Evolutionary conservation across 2,113 vertebrate species (phyloP).

Genomic region (Chaenogobius annularis): DNA sequence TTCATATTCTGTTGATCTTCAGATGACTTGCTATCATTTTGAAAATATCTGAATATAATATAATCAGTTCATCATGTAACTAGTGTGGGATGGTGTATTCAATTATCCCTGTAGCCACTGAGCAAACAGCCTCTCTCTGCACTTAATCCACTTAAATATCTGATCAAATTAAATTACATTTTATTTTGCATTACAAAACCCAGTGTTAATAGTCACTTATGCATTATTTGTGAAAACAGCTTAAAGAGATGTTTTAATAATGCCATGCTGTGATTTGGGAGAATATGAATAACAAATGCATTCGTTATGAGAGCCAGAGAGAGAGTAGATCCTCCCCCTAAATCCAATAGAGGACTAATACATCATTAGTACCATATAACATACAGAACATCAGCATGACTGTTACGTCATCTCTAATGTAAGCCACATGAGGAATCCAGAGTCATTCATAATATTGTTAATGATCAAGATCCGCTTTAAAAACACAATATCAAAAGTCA

Average conservation of each 20-base stretch:
- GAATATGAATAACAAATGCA: constrained; percentile 12
- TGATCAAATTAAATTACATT: background rate
- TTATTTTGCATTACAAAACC: background rate
- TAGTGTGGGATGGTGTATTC: constrained; percentile 6
- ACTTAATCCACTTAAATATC: background rate
- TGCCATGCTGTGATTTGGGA: constrained; percentile 8
- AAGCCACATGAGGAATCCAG: constrained; percentile 17
- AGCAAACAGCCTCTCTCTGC: background rate
- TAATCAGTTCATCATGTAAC: constrained; percentile 7
- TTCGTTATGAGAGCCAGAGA: background rate
- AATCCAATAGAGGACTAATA: background rate
- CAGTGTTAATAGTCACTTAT: background rate
- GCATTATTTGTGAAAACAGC: constrained; percentile 5
- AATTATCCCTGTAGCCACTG: background rate
- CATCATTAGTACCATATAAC: background rate
- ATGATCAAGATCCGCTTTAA: background rate
- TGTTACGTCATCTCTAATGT: constrained; percentile 15
- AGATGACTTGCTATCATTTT: no score
- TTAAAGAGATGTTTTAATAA: constrained; percentile 18
- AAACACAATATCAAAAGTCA: background rate
- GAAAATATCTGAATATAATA: background rate
- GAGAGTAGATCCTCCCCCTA: background rate
- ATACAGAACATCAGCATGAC: background rate
- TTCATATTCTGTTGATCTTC: no score
- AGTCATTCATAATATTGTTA: constrained; percentile 12